Conservation (phyloP, 2,888 invertebrate genomes). For the Hypena proboscidalis region DNA sequence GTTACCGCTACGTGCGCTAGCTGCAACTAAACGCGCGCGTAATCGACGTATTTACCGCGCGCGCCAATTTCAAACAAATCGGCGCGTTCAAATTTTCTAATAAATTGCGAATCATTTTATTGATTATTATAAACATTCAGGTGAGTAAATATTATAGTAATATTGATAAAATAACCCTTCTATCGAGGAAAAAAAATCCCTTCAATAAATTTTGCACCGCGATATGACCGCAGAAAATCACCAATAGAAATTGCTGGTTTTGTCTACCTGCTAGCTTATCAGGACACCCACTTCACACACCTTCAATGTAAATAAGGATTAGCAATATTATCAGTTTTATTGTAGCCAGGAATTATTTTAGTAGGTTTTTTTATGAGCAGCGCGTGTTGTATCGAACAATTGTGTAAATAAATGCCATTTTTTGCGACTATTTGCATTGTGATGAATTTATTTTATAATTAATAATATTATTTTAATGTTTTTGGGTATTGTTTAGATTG, state of each 20-base stretch:
- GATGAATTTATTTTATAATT: slow-evolving; percentile 54
- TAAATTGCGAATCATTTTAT: slow-evolving; percentile 31
- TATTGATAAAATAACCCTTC: slow-evolving; percentile 47
- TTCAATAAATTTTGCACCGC: slow-evolving; percentile 35
- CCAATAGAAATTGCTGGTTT: slow-evolving; percentile 66
- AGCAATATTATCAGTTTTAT: slow-evolving; percentile 78
- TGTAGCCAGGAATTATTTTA: slow-evolving; percentile 68
- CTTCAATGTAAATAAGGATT: slow-evolving; percentile 79
- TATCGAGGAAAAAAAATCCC: slow-evolving; percentile 28
- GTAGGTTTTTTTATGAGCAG: slow-evolving; percentile 54
- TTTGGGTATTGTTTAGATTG: slow-evolving; percentile 20
- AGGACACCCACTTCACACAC: slow-evolving; percentile 73
- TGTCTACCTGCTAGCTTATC: slow-evolving; percentile 72
- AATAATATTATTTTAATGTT: slow-evolving; percentile 21
- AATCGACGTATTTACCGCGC: slow-evolving; percentile 7
- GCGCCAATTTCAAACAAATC: slow-evolving; percentile 37
- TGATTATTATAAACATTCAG: slow-evolving; percentile 42
- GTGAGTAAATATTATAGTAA: slow-evolving; percentile 40
- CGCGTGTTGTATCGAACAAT: slow-evolving; percentile 62
- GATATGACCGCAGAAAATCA: slow-evolving; percentile 58
- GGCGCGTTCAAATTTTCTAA: slow-evolving; percentile 9
- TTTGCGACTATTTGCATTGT: slow-evolving; percentile 54
- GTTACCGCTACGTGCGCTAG: slow-evolving; percentile 37
- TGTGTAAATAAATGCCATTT: slow-evolving; percentile 70
- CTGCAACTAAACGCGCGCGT: slow-evolving; percentile 19